Conservation (phyloP, 2,888 invertebrate species). For the Noctua comes region DNA sequence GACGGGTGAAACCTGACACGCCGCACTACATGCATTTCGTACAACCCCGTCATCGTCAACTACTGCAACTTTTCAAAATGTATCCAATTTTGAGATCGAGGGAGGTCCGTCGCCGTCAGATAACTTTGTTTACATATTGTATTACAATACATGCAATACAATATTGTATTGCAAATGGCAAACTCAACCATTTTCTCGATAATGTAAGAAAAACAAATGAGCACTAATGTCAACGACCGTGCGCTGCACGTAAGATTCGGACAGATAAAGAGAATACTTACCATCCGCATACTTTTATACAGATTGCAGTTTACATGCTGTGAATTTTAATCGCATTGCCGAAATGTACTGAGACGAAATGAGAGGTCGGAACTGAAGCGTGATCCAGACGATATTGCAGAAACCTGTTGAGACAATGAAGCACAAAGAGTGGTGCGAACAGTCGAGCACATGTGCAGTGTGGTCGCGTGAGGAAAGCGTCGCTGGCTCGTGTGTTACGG, state of each 20-base stretch:
- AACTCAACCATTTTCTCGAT: constrained; percentile 54
- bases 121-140: constrained; percentile 50
- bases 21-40: constrained; percentile 52
- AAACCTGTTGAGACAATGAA: constrained; percentile 72
- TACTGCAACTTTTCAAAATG: constrained; percentile 57
- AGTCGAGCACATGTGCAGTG: constrained; percentile 75
- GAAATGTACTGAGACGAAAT: constrained; percentile 50
- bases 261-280: constrained; percentile 61
- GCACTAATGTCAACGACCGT: constrained; percentile 63
- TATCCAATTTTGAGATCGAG: constrained; percentile 58
- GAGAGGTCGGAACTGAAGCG: constrained; percentile 52
- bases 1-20: constrained; percentile 62
- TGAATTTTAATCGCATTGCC: constrained; percentile 65
- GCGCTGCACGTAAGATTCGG: constrained; percentile 60
- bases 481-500: constrained; percentile 74
- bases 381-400: constrained; percentile 59
- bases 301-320: constrained; percentile 60
- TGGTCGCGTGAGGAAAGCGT: constrained; percentile 75
- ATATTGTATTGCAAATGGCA: constrained; percentile 41
- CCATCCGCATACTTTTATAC: constrained; percentile 64
- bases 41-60: constrained; percentile 51
- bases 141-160: constrained; percentile 48
- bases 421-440: constrained; percentile 72
- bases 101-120: constrained; percentile 63
- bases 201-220: constrained; percentile 62